These are phyloP conservation scores for Agrotis clavis DNA, from an alignment of 2,888 invertebrate genomes.

Conservation along the genomic window DNA sequence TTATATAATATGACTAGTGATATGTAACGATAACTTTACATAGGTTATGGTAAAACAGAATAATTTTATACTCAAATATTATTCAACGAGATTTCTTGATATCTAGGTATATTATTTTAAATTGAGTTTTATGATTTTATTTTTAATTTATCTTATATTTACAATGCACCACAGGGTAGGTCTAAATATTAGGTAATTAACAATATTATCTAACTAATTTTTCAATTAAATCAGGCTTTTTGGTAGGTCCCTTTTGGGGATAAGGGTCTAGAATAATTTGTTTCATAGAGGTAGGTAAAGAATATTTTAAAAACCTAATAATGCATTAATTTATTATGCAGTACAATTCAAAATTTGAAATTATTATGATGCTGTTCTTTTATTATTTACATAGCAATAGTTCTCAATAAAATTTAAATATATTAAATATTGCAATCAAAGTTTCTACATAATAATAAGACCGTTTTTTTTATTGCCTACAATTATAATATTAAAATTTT, in stretches of 20 bases:
- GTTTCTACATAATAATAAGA: conserved; percentile 26
- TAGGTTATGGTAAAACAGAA: conserved; percentile 83
- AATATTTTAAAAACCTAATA: conserved; percentile 72
- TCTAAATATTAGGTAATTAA: conserved; percentile 68
- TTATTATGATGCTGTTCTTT: conserved; percentile 57
- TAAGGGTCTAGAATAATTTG: conserved; percentile 75
- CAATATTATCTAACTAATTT: conserved; percentile 70
- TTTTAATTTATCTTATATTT: conserved; percentile 68
- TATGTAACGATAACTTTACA: conserved; percentile 89
- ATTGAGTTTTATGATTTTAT: conserved; percentile 67
- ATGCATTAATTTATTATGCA: conserved; percentile 75
- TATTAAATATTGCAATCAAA: conserved; percentile 37
- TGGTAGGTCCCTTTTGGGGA: conserved; percentile 83
- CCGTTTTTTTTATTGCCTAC: conserved; percentile 38
- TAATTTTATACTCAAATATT: conserved; percentile 62
- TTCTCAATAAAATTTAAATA: not conserved
- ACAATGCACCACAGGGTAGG: conserved; percentile 83
- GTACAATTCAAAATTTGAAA: conserved; percentile 59
- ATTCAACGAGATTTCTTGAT: conserved; percentile 63
- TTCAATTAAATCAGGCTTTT: conserved; percentile 85
- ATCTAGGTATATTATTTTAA: conserved; percentile 58
- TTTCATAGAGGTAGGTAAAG: conserved; percentile 85
- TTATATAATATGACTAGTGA: conserved; percentile 89
- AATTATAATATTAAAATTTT: conserved; percentile 45
- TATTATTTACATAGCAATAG: conserved; percentile 54